Evolutionary conservation across 2,797 vertebrate genomes (phyloP), one percentile per base, ranked within the genome.

Genomic region (Molothrus ater): DNA sequence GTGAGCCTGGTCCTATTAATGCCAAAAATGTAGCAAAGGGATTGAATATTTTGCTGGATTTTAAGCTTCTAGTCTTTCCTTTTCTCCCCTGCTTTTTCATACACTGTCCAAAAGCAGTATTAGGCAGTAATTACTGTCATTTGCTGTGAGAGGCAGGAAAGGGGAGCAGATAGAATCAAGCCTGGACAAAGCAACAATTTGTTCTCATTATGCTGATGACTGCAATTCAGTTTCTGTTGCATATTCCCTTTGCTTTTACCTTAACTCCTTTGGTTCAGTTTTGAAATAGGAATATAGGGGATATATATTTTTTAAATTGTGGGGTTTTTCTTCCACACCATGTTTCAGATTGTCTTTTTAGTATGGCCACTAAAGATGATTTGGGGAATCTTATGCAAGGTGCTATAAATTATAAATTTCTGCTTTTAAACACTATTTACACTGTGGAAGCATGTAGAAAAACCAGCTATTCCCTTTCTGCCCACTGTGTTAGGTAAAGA

Each of bases 231-330:
- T 43, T 88, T 73, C 72, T 74, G 74, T 69, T 80, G 60, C 50
- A 8, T 64, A 28, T 74, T 83, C 34, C 78, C 65, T 90, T 95
- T 86, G 60, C 59, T 96, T 91, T 96, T 59, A 71, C 57, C 69
- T 95, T 90, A 64, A 64, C 65, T 96, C 19, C 21, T 95, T 93
- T 86, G 18, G 38, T 64, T 93, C 72, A 36, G 32, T 42, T 94
- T 92, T 90, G 64, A 90, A 92, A 72, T 45, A 68, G 80, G 40
- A 93, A 81, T 34, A 64, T 61, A 31, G 95, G 63, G 17, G 15
- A 88, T 17, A 20, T 8, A 5, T 65, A 11, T 7, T 53, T 48
- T 64, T 47, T 74, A 16, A 92, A 81, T 26, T 12, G 14, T 25
- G 7, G 0, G 0, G 2, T 24, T 60, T 74, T 90, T 38, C 25